These are phyloP conservation scores for Pachyseris speciosa DNA, from an alignment of 64 coral and sea anemone genomes.

Conservation along the genomic window DNA sequence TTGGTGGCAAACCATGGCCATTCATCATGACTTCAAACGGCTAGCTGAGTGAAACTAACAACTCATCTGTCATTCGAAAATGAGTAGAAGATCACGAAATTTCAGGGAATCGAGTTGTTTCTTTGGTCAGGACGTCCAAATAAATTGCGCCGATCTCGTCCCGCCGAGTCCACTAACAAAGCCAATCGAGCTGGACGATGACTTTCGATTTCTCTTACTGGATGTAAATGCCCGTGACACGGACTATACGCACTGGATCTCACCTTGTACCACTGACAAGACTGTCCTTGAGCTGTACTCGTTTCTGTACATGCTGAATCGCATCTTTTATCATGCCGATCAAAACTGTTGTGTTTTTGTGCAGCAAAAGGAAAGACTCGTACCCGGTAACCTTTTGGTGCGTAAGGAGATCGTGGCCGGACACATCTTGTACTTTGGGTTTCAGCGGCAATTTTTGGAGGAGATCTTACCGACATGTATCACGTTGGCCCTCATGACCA, in stretches of 20 bases:
- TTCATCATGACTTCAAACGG: not conserved
- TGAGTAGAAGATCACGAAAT: not conserved
- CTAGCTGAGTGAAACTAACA: no score
- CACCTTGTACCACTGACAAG: not conserved
- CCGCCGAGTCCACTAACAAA: not conserved
- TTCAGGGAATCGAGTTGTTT: not conserved
- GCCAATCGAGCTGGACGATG: not conserved
- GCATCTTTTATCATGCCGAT: not conserved
- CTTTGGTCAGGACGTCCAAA: not conserved
- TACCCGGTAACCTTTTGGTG: not conserved
- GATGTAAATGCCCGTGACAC: not conserved
- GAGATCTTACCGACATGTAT: not conserved
- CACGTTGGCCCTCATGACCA: not conserved
- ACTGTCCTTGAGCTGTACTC: not conserved
- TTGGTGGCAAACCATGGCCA: no score
- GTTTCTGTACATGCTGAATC: not conserved
- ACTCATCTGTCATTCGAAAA: not conserved
- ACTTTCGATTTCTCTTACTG: not conserved
- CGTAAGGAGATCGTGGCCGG: not conserved
- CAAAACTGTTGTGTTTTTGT: not conserved
- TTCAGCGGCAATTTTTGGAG: not conserved
- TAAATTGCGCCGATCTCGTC: not conserved
- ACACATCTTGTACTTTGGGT: not conserved
- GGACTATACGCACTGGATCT: not conserved
- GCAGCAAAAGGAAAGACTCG: not conserved